These are phyloP conservation scores for Nemapogon koenigi DNA, from an alignment of 2,888 invertebrate genomes.

Conservation along the genomic window DNA sequence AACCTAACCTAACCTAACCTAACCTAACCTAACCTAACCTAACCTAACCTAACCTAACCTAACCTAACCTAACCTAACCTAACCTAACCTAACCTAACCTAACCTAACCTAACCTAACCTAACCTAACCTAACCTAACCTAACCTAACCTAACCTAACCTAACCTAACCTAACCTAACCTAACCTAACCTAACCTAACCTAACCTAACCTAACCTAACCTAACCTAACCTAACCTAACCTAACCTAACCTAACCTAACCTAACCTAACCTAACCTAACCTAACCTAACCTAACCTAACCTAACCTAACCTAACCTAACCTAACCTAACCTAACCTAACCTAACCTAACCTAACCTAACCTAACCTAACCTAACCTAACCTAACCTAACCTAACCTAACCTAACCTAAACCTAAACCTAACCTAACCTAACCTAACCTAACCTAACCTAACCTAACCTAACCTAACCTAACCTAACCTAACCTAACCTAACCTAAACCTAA, in stretches of 20 bases:
- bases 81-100: constrained; percentile 5
- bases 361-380: constrained; percentile 8
- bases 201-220: constrained; percentile 5
- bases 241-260: constrained; percentile 5
- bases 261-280: constrained; percentile 5
- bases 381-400: constrained; percentile 15
- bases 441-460: constrained; percentile 16
- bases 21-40: constrained; percentile 5
- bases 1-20: constrained; percentile 5
- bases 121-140: constrained; percentile 5
- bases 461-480: constrained; percentile 17
- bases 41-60: constrained; percentile 5
- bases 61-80: constrained; percentile 5
- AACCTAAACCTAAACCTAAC: no score
- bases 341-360: constrained; percentile 7
- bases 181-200: constrained; percentile 5
- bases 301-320: constrained; percentile 5
- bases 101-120: constrained; percentile 5
- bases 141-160: constrained; percentile 5
- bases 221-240: constrained; percentile 5
- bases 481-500: no score
- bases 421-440: constrained; percentile 16
- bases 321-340: constrained; percentile 5
- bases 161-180: constrained; percentile 5
- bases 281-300: constrained; percentile 5